Conservation (phyloP, 2,888 invertebrate species). For the Tinea semifulvella region DNA sequence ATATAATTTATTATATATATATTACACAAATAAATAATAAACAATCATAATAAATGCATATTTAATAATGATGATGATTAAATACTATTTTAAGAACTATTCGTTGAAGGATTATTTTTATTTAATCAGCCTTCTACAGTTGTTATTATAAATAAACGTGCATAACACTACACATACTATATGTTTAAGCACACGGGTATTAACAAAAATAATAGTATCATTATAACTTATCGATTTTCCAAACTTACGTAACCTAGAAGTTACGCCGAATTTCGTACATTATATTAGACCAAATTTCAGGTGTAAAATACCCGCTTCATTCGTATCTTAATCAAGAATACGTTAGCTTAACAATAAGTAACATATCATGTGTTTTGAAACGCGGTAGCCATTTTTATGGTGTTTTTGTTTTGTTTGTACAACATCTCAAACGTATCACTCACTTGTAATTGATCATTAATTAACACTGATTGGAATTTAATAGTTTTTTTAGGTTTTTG, state of each 20-base stretch:
- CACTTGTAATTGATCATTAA: neutral
- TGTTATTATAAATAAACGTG: no score
- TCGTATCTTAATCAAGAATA: constrained; percentile 28
- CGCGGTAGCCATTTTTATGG: constrained; percentile 41
- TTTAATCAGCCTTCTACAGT: no score
- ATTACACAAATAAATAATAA: no score
- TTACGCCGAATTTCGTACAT: no score
- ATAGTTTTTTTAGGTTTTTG: constrained; percentile 17
- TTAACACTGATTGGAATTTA: no score
- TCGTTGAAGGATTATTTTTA: no score
- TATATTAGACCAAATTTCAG: constrained; percentile 15
- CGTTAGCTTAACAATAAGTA: constrained; percentile 24
- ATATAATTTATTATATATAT: no score
- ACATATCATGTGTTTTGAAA: constrained; percentile 45
- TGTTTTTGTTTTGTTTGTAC: constrained; percentile 13
- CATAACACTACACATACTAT: no score
- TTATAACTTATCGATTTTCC: constrained; percentile 44
- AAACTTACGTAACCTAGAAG: constrained; percentile 43
- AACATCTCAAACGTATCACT: neutral
- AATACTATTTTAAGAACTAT: no score
- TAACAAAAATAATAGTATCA: neutral
- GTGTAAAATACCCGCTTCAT: constrained; percentile 20
- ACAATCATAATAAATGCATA: no score
- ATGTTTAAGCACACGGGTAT: no score
- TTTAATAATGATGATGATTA: no score